Conservation (phyloP, 2,113 vertebrate genomes). For the Struthio camelus region DNA sequence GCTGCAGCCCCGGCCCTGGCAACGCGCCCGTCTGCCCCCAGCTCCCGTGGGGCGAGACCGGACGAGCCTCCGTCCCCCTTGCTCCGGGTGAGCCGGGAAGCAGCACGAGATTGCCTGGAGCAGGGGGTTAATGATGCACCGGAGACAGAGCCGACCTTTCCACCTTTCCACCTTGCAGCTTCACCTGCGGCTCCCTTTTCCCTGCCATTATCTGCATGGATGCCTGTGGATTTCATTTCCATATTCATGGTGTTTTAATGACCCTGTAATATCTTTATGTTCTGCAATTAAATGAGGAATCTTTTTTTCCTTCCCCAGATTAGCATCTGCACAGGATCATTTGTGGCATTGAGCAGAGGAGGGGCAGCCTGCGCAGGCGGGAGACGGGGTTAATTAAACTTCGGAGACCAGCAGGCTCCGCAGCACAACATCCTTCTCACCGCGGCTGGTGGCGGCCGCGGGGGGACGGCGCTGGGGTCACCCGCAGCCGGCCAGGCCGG, state of each 20-base stretch:
- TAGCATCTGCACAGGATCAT: constrained; percentile 37
- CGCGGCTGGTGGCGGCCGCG: neutral
- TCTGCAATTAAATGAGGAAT: constrained; percentile 52
- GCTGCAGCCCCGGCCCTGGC: no score
- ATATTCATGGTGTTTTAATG: constrained; percentile 68
- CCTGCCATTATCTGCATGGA: constrained; percentile 23
- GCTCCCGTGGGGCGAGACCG: no score
- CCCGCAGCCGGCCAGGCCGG: neutral
- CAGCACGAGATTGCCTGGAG: neutral
- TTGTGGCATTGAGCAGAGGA: neutral
- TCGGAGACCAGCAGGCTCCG: neutral
- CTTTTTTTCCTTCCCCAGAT: neutral
- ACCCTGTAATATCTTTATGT: constrained; percentile 49
- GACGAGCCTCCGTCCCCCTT: neutral
- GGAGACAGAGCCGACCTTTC: neutral
- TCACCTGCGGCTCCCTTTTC: constrained; percentile 29
- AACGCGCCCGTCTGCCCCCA: no score
- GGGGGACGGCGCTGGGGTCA: neutral
- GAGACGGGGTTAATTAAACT: constrained; percentile 13
- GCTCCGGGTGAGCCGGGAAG: neutral
- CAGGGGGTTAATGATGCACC: neutral
- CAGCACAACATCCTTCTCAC: neutral
- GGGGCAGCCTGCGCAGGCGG: neutral
- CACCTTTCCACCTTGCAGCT: constrained; percentile 18
- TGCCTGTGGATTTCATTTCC: constrained; percentile 63